A percentile compares a stretch with the other conserved stretches of the same genome.
Evolutionary conservation across 2,113 vertebrate genomes (phyloP).

Genomic region (Cavia porcellus): DNA sequence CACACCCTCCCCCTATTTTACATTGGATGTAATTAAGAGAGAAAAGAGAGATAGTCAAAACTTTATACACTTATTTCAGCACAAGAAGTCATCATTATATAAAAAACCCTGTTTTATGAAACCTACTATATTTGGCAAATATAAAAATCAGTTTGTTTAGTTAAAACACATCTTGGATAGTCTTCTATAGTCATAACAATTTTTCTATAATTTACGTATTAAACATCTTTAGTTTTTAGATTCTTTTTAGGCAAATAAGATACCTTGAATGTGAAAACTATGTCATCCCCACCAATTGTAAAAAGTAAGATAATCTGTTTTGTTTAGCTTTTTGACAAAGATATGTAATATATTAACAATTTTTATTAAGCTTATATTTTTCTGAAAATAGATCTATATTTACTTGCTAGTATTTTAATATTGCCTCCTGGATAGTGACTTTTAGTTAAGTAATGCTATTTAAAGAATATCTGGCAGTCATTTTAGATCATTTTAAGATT

Average conservation of each 20-base stretch:
- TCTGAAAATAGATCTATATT: conserved; percentile 85
- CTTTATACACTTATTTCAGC: conserved; percentile 82
- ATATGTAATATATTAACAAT: conserved; percentile 83
- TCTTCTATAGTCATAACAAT: not conserved
- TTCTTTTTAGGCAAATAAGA: conserved; percentile 47
- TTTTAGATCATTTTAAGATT: conserved; percentile 90
- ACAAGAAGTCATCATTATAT: not conserved
- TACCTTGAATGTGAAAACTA: conserved; percentile 56
- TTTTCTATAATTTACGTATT: conserved; percentile 33
- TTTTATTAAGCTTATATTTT: conserved; percentile 85
- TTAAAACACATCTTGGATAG: conserved; percentile 16
- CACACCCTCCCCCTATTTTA: not conserved
- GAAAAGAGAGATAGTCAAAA: not conserved
- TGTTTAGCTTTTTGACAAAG: conserved; percentile 80
- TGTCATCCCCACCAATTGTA: conserved; percentile 59
- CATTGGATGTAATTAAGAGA: not conserved
- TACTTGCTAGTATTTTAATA: conserved; percentile 86
- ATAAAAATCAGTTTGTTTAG: conserved; percentile 5
- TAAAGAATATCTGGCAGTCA: conserved; percentile 89
- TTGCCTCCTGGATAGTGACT: conserved; percentile 86
- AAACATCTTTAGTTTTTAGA: conserved; percentile 35
- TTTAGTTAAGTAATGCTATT: conserved; percentile 89
- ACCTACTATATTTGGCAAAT: not conserved
- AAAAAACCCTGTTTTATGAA: conserved; percentile 34
- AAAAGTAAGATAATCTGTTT: conserved; percentile 75